Evolutionary conservation across 2,888 invertebrate genomes (phyloP), one percentile per base, ranked within the genome.

Genomic region (Stenchaetothrips biformis): DNA sequence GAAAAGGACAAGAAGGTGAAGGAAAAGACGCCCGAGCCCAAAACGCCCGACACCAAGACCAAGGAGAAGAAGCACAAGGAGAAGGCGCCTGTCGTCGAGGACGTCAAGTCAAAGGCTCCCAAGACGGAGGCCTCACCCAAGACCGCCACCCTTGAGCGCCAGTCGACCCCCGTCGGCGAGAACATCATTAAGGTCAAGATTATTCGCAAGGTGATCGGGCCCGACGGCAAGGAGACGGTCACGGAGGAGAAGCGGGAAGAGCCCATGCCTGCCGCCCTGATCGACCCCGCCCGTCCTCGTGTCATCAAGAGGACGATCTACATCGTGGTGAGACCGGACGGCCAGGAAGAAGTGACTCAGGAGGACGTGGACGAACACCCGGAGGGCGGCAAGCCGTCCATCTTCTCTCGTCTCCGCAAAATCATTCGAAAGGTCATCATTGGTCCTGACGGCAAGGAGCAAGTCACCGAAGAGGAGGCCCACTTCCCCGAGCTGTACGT

Each of bases 401-500:
- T 62, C 59, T 62, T 62, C 59, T 62, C 59, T 9, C 59, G 59
- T 18, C 59, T 62, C 13, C 9, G 59, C 13, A 62, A 62, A 18
- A 62, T 62, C 59, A 62, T 62, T 18, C 59, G 59, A 9, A 62
- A 62, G 59, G 59, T 62, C 13, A 62, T 62, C 59, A n/a, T n/a
- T n/a, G 59, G 59, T 18, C 59, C 59, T 4, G 59, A 62, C 59
- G 59, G 59, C 59, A 62, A 62, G 59, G 59, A 62, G 59, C 59
- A 62, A 9, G 18, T 62, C 59, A 62, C 59, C 18, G 59, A 62
- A 18, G 59, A 62, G 59, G 59, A 62, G 13, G 59, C 18, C 13
- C 59, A 62, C 59, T 62, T 62, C 59, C 59, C 59, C 13, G 59
- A 62, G 59, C 59, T 62, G 59, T 62, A 62, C 59, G 59, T 62